These are phyloP conservation scores for Philopedon plagiatum DNA, from an alignment of 2,888 invertebrate genomes.

Conservation along the genomic window DNA sequence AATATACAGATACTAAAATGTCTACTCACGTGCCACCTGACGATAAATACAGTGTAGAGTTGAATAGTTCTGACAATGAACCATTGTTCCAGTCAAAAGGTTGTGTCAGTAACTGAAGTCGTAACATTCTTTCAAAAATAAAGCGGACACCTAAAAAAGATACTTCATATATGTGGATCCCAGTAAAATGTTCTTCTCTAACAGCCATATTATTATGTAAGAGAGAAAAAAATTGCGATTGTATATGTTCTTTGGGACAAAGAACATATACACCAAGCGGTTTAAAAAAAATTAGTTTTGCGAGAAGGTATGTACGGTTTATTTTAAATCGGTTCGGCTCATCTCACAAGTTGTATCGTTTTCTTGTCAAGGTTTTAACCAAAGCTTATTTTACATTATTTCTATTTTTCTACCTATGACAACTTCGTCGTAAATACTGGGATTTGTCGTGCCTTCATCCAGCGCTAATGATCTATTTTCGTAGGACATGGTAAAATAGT, in stretches of 20 bases:
- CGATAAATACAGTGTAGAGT: constrained; percentile 37
- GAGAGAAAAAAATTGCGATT: too few relatives aligned
- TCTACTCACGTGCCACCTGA: constrained; percentile 39
- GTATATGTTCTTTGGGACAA: too few relatives aligned
- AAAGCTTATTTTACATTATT: neutral
- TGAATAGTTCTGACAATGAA: constrained; percentile 59
- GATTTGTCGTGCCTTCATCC: constrained; percentile 76
- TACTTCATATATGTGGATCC: too few relatives aligned
- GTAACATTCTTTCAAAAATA: constrained; percentile 82
- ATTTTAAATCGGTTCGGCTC: too few relatives aligned
- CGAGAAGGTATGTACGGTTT: too few relatives aligned
- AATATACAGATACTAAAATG: too few relatives aligned
- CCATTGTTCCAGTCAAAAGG: constrained; percentile 82
- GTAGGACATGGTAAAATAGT: constrained; percentile 84
- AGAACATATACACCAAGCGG: too few relatives aligned
- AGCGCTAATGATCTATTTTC: constrained; percentile 83
- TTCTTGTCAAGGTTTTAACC: too few relatives aligned
- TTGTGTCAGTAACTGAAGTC: constrained; percentile 83
- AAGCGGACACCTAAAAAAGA: constrained; percentile 75
- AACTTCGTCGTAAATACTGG: constrained; percentile 75
- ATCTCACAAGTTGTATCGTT: too few relatives aligned
- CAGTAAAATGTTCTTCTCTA: too few relatives aligned
- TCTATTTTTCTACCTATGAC: constrained; percentile 75
- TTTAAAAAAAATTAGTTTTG: too few relatives aligned
- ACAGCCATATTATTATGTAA: too few relatives aligned